Evolutionary conservation across 2,888 invertebrate species (phyloP).

Genomic region (Synanthedon andrenaeformis): DNA sequence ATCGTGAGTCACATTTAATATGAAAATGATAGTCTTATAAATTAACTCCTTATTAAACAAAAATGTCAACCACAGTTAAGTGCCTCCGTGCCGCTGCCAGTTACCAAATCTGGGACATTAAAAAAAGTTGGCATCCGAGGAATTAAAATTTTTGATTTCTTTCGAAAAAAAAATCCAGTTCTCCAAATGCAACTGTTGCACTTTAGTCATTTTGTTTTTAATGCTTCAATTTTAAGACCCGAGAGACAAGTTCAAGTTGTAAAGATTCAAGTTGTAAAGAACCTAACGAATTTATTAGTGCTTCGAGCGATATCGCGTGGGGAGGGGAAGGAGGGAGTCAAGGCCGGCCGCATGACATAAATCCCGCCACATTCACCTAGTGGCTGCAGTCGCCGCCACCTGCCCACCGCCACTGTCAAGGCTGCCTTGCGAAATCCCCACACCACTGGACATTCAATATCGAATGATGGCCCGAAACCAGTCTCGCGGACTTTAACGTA

Average conservation of each 20-base stretch:
- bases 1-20: too few relatives aligned
- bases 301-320: constrained; percentile 10
- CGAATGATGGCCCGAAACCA: background rate
- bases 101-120: background rate
- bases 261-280: background rate
- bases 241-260: background rate
- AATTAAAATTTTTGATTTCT: background rate
- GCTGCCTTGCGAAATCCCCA: constrained; percentile 50
- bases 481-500: background rate
- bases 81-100: background rate
- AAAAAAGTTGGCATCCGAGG: background rate
- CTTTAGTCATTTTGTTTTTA: background rate
- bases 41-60: background rate
- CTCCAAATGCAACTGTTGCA: background rate
- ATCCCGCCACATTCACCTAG: constrained; percentile 64
- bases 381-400: constrained; percentile 39
- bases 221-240: background rate
- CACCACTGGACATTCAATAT: constrained; percentile 2
- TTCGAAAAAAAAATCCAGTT: background rate
- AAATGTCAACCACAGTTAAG: background rate
- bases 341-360: constrained; percentile 58
- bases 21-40: background rate
- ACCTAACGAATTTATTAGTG: background rate
- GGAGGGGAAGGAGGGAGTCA: constrained; percentile 52
- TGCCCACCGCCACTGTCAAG: constrained; percentile 60